A percentile compares a stretch with the other conserved stretches of the same genome.
phyloP scores from a whole-genome alignment of 2,888 invertebrate genomes.

The Machimus rusticus region DNA sequence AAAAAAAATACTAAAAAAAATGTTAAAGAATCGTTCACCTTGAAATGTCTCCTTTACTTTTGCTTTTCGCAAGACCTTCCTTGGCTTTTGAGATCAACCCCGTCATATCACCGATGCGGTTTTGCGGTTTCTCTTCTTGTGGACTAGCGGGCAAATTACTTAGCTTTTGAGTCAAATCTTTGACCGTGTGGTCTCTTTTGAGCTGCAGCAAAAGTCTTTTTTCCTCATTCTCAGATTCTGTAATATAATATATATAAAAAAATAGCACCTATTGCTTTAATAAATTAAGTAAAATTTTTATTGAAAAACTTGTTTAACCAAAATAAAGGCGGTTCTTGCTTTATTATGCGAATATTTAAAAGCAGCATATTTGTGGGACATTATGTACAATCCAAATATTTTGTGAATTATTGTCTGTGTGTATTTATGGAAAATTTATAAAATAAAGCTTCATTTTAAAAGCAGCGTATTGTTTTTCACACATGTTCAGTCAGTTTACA shows the following conservation, averaged over 20 bases:
- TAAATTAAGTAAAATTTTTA: neutral
- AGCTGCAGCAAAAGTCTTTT: conserved; percentile 72
- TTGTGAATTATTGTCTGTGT: neutral
- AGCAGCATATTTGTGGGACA: neutral
- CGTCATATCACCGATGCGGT: conserved; percentile 82
- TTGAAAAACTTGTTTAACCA: neutral
- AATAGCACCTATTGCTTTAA: neutral
- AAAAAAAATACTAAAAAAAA: neutral
- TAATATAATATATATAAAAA: conserved; percentile 41
- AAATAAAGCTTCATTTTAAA: neutral
- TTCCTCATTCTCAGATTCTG: conserved; percentile 69
- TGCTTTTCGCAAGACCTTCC: conserved; percentile 87
- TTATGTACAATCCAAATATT: neutral
- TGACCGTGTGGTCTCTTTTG: conserved; percentile 85
- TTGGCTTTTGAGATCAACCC: conserved; percentile 93
- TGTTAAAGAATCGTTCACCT: conserved; percentile 52
- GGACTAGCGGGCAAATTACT: conserved; percentile 70
- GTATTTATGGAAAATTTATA: neutral
- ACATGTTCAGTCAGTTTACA: neutral
- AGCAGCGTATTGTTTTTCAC: neutral
- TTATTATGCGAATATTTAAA: neutral
- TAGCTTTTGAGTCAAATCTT: conserved; percentile 86
- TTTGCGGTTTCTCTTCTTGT: conserved; percentile 68
- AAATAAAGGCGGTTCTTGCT: neutral
- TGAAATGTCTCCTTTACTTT: conserved; percentile 74